These are phyloP conservation scores for Zophobas morio DNA, from an alignment of 1,140 invertebrate species.

Conservation along the genomic window DNA sequence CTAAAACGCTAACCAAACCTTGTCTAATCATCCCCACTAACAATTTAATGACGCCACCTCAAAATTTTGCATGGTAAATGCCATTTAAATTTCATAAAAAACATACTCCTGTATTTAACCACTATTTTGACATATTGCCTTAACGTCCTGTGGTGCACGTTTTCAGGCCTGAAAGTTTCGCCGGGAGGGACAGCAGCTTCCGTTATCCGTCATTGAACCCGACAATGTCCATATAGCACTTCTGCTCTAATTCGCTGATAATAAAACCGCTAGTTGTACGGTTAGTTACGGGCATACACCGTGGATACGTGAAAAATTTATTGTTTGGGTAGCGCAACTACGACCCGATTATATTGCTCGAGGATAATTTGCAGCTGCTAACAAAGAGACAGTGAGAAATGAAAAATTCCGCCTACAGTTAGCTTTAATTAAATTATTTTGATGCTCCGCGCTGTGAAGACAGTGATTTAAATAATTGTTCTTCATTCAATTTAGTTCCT, in stretches of 20 bases:
- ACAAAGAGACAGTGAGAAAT: too few relatives aligned
- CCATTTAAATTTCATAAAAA: too few relatives aligned
- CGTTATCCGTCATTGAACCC: slow-evolving; percentile 14
- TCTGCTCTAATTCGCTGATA: slow-evolving; percentile 13
- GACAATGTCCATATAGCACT: not conserved
- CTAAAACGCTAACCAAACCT: too few relatives aligned
- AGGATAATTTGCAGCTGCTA: too few relatives aligned
- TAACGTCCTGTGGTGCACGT: too few relatives aligned
- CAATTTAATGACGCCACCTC: too few relatives aligned
- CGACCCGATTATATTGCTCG: too few relatives aligned
- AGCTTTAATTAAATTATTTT: not conserved
- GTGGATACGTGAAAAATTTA: not conserved
- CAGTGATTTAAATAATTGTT: not conserved
- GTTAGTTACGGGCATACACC: not conserved
- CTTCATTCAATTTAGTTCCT: too few relatives aligned
- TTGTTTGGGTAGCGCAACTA: slow-evolving; percentile 1
- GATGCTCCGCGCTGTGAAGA: not conserved
- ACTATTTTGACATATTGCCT: too few relatives aligned
- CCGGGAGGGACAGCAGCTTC: not conserved
- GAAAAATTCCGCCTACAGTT: too few relatives aligned
- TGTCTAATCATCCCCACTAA: too few relatives aligned
- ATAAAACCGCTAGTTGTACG: slow-evolving; percentile 3
- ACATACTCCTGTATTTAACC: not conserved
- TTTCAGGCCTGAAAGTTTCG: not conserved
- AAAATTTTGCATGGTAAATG: too few relatives aligned